Evolutionary conservation across 2,797 vertebrate genomes (phyloP).

Genomic region (Clangula hyemalis): DNA sequence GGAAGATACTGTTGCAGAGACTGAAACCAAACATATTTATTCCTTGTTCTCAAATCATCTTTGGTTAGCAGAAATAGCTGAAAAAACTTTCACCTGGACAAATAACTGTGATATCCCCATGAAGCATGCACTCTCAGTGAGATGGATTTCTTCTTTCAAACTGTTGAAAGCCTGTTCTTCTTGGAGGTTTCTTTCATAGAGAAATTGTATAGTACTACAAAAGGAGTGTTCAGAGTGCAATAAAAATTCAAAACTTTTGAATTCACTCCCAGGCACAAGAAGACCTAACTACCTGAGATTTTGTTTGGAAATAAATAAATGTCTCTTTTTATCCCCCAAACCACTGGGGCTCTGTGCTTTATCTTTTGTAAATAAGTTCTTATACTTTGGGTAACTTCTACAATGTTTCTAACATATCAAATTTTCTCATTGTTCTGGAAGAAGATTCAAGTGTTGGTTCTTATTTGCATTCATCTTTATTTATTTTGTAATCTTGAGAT

Average conservation of each 20-base stretch:
- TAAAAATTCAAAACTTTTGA: neutral
- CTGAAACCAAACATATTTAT: neutral
- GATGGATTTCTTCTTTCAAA: neutral
- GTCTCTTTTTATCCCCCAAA: neutral
- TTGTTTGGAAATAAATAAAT: constrained; percentile 52
- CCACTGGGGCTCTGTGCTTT: neutral
- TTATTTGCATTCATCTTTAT: neutral
- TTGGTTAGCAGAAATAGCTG: neutral
- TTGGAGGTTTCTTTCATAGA: neutral
- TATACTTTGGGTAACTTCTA: neutral
- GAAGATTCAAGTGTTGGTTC: neutral
- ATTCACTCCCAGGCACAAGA: neutral
- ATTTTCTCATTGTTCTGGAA: neutral
- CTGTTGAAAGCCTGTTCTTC: neutral
- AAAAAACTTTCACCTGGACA: neutral
- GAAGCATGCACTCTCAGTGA: neutral
- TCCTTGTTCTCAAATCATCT: neutral
- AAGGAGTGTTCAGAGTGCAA: neutral
- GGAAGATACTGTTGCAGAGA: constrained; percentile 2
- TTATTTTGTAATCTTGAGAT: constrained; percentile 53
- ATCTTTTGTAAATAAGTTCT: neutral
- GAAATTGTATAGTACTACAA: neutral
- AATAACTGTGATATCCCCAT: neutral
- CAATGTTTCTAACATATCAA: neutral
- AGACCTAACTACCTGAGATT: neutral